Base-by-base conservation (phyloP, 2,113 vertebrate species). In the Riparia riparia region DNA sequence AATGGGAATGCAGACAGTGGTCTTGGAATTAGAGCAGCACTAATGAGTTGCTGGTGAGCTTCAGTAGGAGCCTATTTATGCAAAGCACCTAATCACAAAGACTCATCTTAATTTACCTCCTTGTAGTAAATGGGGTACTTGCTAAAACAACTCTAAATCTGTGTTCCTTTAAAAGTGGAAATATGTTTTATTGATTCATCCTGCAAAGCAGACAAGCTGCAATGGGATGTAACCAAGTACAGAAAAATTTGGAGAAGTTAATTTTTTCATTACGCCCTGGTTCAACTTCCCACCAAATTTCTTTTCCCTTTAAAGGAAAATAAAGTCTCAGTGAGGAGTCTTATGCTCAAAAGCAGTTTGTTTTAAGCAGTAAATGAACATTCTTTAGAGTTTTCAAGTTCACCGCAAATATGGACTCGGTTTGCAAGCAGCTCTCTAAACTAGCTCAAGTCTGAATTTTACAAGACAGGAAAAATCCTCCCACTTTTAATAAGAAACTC, bases 331-430 rank as follows among this genome's bases (percentile, higher is more conserved):
- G 21, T 0, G 0, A 54, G 8, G 26, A 64, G 14, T 68, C 39
- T 61, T 79, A 14, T 24, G 18, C 31, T 54, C 57, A 44, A 49
- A 92, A 79, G 11, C 6, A 69, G n/a, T 25, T 81, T 73, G 6
- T 54, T 86, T 93, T 57, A 76, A 69, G 50, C 3, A 10, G 16
- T 64, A 41, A 65, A 60, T 49, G 74, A 93, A 24, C 0, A 1
- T 72, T 69, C 45, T 65, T 82, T 20, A 15, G 50, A 29, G 10
- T 57, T 92, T 90, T 69, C 58, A 41, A 10, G 11, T 69, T 76
- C 42, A 44, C 54, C 3, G 1, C 45, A 90, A 79, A 61, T 49
- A 69, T 0, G 0, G 28, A 42, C 86, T 45, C 0, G 0, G 3
- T 90, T 66, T 95, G 56, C 51, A 81, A 78, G 32, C 39, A 86